Percentiles rank a stretch among this genome's conserved stretches.
These are phyloP conservation scores for Aplidium turbinatum DNA, from an alignment of 23 tunicate genomes.

Conservation along the genomic window DNA sequence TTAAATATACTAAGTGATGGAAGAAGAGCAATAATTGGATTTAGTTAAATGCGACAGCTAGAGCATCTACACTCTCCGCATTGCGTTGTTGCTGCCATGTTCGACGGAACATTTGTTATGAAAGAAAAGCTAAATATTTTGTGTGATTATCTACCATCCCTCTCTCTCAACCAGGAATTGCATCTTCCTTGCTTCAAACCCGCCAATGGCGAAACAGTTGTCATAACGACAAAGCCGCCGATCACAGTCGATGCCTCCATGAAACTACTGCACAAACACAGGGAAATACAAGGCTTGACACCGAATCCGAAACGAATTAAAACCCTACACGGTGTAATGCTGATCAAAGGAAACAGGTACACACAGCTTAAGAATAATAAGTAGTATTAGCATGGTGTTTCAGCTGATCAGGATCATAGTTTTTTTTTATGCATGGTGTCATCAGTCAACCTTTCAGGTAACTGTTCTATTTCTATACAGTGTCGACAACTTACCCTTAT, in stretches of 20 bases:
- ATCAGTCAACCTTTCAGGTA: too few relatives aligned
- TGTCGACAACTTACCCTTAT: too few relatives aligned
- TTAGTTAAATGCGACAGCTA: background rate
- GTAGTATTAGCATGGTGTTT: too few relatives aligned
- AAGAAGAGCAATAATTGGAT: too few relatives aligned
- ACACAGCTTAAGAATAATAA: too few relatives aligned
- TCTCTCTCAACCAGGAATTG: constrained; percentile 49
- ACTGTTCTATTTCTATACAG: too few relatives aligned
- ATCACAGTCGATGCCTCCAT: constrained; percentile 77
- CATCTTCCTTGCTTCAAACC: constrained; percentile 90
- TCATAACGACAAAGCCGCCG: constrained; percentile 80
- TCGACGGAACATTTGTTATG: background rate
- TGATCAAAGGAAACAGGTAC: constrained; percentile 78
- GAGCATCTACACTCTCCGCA: background rate
- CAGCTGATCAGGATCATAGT: too few relatives aligned
- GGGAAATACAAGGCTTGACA: constrained; percentile 29
- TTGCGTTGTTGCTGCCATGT: background rate
- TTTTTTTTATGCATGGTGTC: too few relatives aligned
- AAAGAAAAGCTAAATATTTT: background rate
- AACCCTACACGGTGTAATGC: constrained; percentile 75
- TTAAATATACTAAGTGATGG: too few relatives aligned
- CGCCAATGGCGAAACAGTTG: constrained; percentile 98
- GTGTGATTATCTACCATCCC: too few relatives aligned
- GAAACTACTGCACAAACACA: constrained; percentile 60
- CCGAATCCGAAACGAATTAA: constrained; percentile 70